A percentile compares a stretch with the other conserved stretches of the same genome.
phyloP scores from a whole-genome alignment of 2,888 invertebrate species.

The Teinopalpus imperialis region DNA sequence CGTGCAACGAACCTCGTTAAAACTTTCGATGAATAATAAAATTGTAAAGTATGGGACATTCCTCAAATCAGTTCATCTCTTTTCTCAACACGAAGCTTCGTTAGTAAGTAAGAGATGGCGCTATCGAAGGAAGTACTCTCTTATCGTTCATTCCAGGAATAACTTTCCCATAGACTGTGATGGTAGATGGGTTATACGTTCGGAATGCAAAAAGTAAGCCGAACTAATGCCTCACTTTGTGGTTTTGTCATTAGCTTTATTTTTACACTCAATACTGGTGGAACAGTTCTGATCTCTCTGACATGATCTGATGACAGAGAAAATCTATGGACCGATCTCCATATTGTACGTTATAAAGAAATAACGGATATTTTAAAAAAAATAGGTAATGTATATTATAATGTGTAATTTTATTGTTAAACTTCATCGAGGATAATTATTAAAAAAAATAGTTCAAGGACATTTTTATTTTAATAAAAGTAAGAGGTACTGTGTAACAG shows the following conservation, averaged over 20 bases:
- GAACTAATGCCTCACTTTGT: constrained; percentile 33
- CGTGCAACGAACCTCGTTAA: constrained; percentile 30
- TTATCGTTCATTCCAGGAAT: constrained; percentile 77
- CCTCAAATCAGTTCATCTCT: constrained; percentile 42
- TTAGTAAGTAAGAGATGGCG: constrained; percentile 40
- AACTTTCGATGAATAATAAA: constrained; percentile 70
- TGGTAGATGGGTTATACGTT: constrained; percentile 43
- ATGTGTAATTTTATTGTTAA: no score
- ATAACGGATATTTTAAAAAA: no score
- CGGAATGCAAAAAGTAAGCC: constrained; percentile 62
- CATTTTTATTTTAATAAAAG: no score
- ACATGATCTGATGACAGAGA: no score
- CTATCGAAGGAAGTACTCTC: constrained; percentile 56
- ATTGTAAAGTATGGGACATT: constrained; percentile 64
- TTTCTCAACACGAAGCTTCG: constrained; percentile 28
- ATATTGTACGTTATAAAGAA: no score
- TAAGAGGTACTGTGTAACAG: no score
- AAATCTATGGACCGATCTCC: no score
- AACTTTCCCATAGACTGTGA: constrained; percentile 69
- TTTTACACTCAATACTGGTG: constrained; percentile 3
- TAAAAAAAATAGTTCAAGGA: no score
- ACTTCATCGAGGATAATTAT: no score
- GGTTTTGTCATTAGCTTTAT: constrained; percentile 27
- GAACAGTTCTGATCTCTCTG: not conserved
- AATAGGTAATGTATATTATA: no score